phyloP scores from a whole-genome alignment of 2,888 invertebrate species.

The Seladonia tumulorum region DNA sequence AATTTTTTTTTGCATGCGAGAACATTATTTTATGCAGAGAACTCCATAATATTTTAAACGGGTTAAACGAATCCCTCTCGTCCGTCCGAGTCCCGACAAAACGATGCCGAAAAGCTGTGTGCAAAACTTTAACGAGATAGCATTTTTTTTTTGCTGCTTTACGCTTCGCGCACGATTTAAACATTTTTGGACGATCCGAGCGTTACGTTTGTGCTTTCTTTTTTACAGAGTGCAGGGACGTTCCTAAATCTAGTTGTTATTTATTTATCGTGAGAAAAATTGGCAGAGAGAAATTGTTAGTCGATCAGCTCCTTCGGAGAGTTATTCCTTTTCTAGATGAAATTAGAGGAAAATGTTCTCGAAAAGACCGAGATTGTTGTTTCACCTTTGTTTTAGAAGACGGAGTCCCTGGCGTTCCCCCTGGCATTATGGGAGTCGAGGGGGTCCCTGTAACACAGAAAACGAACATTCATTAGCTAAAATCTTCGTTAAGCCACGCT shows the following conservation, averaged over 20 bases:
- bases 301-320: background rate
- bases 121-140: background rate
- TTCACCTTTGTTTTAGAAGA: slow-evolving; percentile 92
- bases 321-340: background rate
- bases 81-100: background rate
- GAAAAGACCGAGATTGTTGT: background rate
- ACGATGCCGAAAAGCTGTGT: background rate
- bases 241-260: background rate
- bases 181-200: background rate
- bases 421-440: slow-evolving; percentile 88
- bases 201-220: background rate
- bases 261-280: background rate
- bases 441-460: slow-evolving; percentile 84
- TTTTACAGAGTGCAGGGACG: background rate
- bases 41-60: background rate
- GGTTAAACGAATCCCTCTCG: background rate
- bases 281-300: background rate
- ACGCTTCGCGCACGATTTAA: background rate
- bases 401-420: slow-evolving; percentile 92
- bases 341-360: background rate
- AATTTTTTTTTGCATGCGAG: background rate
- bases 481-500: background rate
- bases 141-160: background rate
- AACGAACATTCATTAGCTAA: background rate
- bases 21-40: background rate